Evolutionary conservation across 2,113 vertebrate species (phyloP).

Genomic region (Xyliphius kryptos): DNA sequence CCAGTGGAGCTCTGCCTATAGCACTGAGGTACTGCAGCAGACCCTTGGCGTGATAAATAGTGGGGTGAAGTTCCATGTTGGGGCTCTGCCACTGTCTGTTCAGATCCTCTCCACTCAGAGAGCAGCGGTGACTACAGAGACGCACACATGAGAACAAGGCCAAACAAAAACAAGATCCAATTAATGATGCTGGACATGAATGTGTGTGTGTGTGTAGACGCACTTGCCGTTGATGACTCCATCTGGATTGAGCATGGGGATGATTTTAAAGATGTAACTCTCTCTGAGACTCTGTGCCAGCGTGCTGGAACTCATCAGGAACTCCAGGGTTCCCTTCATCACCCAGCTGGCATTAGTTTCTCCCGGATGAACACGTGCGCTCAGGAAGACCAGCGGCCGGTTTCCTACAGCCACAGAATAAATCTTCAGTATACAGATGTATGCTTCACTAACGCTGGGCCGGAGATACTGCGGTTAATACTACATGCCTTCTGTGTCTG

Average conservation of each 20-base stretch:
- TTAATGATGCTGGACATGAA: not conserved
- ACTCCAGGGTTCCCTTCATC: constrained; percentile 97
- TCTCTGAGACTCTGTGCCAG: constrained; percentile 84
- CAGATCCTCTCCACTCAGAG: constrained; percentile 96
- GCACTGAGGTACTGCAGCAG: constrained; percentile 91
- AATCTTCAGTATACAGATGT: not conserved
- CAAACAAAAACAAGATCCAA: not conserved
- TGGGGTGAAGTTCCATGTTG: constrained; percentile 88
- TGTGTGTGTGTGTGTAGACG: constrained; percentile 46
- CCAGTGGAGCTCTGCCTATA: constrained; percentile 86
- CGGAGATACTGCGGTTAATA: no score
- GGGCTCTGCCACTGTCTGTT: constrained; percentile 97
- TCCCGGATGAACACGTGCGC: constrained; percentile 91
- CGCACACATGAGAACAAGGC: not conserved
- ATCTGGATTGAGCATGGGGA: constrained; percentile 98
- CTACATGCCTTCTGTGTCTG: not conserved
- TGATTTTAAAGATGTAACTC: constrained; percentile 95
- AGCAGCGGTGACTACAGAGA: constrained; percentile 85
- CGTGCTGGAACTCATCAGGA: constrained; percentile 83
- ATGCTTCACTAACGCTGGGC: no score
- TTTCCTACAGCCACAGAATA: constrained; percentile 71
- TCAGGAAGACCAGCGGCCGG: constrained; percentile 91
- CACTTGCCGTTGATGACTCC: constrained; percentile 98
- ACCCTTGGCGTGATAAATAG: constrained; percentile 94
- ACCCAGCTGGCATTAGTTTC: constrained; percentile 99